A percentile compares a stretch with the other conserved stretches of the same genome.
Conservation (phyloP, 2,797 vertebrate species). For the Pelobates cultripes region DNA sequence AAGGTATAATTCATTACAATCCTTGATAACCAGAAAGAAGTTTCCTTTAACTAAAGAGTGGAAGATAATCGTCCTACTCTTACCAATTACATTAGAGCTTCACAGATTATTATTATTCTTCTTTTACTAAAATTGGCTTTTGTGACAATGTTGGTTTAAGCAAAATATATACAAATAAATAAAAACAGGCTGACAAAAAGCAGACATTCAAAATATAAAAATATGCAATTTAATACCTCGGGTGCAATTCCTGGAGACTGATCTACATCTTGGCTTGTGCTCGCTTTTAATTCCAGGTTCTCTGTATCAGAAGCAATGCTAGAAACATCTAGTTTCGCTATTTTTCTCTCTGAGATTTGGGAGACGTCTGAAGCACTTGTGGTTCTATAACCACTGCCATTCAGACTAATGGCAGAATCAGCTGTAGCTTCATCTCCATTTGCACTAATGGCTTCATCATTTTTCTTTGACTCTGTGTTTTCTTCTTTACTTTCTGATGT, state of each 20-base stretch:
- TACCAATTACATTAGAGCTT: too few species aligned
- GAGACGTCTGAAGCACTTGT: conserved; percentile 49
- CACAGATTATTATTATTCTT: too few species aligned
- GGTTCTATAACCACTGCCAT: conserved; percentile 29
- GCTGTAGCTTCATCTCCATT: conserved; percentile 48
- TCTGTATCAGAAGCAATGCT: conserved; percentile 95
- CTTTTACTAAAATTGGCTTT: too few species aligned
- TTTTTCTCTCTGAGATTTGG: conserved; percentile 83
- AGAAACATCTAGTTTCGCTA: conserved; percentile 91
- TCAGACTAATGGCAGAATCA: neutral
- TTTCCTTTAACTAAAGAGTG: too few species aligned
- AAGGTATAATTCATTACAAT: too few species aligned
- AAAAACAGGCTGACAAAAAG: neutral
- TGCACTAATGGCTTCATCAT: neutral
- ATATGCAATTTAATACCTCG: conserved; percentile 69
- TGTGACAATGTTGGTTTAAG: too few species aligned
- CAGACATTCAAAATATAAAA: neutral
- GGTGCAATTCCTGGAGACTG: conserved; percentile 55
- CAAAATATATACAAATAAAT: too few species aligned
- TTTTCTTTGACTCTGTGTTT: conserved; percentile 11
- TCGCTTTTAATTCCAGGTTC: conserved; percentile 85
- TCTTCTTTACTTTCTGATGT: conserved; percentile 35
- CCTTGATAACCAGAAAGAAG: too few species aligned
- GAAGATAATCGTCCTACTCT: too few species aligned
- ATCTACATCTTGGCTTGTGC: conserved; percentile 58